Conservation (phyloP, 2,888 invertebrate genomes). For the Tridacna crocea region DNA sequence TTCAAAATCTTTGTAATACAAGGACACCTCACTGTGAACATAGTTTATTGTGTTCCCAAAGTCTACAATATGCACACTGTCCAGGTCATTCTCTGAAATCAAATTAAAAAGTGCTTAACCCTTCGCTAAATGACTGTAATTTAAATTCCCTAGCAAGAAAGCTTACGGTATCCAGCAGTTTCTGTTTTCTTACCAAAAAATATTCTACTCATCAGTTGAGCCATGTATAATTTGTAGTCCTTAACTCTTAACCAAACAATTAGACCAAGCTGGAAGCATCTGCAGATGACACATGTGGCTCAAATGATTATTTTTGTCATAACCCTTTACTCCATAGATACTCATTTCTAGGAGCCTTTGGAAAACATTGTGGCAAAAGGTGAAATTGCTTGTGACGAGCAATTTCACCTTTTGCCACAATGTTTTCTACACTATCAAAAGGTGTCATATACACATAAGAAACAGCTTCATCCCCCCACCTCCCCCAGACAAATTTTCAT, state of each 20-base stretch:
- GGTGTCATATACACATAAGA: too few species aligned
- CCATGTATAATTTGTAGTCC: background rate
- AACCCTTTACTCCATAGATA: too few species aligned
- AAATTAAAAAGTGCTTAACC: background rate
- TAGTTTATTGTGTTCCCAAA: constrained; percentile 81
- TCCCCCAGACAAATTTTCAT: too few species aligned
- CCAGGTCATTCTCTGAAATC: constrained; percentile 70
- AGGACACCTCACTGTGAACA: constrained; percentile 77
- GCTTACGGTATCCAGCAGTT: background rate
- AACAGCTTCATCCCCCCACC: too few species aligned
- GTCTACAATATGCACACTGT: constrained; percentile 77
- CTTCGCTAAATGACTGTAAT: background rate
- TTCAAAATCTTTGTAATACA: constrained; percentile 82
- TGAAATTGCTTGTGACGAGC: too few species aligned
- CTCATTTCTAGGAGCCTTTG: too few species aligned
- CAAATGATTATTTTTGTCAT: too few species aligned
- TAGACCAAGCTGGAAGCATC: background rate
- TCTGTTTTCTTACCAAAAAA: background rate
- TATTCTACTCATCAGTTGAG: background rate
- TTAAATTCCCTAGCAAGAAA: background rate
- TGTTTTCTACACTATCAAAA: too few species aligned
- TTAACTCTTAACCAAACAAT: too few species aligned
- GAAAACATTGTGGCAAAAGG: too few species aligned
- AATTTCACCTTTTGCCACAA: too few species aligned
- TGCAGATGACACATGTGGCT: background rate